phyloP scores from a whole-genome alignment of 2,888 invertebrate species.

The Oligia latruncula region DNA sequence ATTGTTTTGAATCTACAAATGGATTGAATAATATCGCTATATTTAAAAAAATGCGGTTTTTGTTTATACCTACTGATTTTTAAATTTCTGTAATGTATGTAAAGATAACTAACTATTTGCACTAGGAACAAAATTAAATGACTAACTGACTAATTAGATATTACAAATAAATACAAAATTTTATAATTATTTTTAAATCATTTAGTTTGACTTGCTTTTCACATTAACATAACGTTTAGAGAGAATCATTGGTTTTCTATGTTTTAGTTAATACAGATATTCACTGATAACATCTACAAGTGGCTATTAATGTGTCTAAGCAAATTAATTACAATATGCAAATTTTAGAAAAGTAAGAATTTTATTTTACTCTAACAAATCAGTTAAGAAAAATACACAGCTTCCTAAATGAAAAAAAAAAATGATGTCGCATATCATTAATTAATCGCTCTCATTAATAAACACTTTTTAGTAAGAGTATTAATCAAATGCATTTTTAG shows the following conservation, averaged over 20 bases:
- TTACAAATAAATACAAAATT: no score
- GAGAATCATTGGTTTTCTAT: not conserved
- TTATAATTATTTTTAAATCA: not conserved
- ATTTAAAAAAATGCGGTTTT: not conserved
- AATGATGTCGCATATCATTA: no score
- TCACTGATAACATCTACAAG: constrained; percentile 12
- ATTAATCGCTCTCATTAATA: not conserved
- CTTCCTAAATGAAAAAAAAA: not conserved
- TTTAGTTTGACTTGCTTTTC: not conserved
- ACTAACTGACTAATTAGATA: no score
- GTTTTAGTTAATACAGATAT: constrained; percentile 18
- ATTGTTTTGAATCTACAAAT: not conserved
- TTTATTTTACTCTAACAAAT: not conserved
- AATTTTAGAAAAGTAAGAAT: constrained; percentile 11
- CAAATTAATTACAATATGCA: constrained; percentile 32
- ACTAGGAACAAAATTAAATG: no score
- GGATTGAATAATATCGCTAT: not conserved
- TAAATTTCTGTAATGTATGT: not conserved
- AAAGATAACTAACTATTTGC: no score
- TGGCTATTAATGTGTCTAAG: constrained; percentile 5
- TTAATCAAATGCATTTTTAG: not conserved
- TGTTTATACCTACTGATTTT: not conserved
- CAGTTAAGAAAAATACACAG: not conserved
- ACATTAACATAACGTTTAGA: not conserved
- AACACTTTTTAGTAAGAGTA: not conserved